Percentiles rank a stretch among this genome's conserved stretches.
Evolutionary conservation across 2,797 vertebrate species (phyloP).

Genomic region (Picus viridis): DNA sequence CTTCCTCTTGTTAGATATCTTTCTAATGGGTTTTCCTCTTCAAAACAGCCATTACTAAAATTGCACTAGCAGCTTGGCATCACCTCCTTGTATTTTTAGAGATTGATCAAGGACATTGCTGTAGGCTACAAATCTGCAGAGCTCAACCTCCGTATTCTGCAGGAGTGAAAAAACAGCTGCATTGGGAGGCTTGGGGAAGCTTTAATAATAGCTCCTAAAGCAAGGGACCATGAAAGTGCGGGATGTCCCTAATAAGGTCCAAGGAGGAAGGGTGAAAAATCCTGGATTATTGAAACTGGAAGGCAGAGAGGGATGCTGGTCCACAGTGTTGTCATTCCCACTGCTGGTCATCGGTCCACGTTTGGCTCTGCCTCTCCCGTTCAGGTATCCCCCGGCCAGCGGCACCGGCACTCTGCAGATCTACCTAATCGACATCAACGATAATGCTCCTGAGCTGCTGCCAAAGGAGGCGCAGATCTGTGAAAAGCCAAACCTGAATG

Average conservation of each 20-base stretch:
- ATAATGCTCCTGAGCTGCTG: conserved; percentile 90
- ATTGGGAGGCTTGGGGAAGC: conserved; percentile 1
- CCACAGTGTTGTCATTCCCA: accelerated
- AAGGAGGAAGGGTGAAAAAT: neutral
- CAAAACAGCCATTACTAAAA: neutral
- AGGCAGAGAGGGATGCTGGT: neutral
- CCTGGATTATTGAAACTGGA: neutral
- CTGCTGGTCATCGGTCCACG: neutral
- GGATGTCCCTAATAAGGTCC: neutral
- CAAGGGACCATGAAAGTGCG: conserved; percentile 26
- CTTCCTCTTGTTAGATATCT: neutral
- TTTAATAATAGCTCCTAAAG: neutral
- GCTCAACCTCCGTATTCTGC: neutral
- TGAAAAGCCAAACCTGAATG: conserved; percentile 86
- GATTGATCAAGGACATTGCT: conserved; percentile 12
- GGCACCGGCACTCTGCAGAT: conserved; percentile 94
- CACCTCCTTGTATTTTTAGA: neutral
- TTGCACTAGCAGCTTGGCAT: conserved; percentile 18
- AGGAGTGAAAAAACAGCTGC: neutral
- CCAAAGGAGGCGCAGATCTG: conserved; percentile 94
- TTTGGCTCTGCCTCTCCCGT: neutral
- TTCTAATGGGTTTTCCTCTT: neutral
- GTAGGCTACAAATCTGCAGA: conserved; percentile 32
- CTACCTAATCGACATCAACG: conserved; percentile 94
- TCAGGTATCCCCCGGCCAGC: conserved; percentile 88